phyloP scores from a whole-genome alignment of 2,888 invertebrate species.

The Himalopsyche anomala region DNA sequence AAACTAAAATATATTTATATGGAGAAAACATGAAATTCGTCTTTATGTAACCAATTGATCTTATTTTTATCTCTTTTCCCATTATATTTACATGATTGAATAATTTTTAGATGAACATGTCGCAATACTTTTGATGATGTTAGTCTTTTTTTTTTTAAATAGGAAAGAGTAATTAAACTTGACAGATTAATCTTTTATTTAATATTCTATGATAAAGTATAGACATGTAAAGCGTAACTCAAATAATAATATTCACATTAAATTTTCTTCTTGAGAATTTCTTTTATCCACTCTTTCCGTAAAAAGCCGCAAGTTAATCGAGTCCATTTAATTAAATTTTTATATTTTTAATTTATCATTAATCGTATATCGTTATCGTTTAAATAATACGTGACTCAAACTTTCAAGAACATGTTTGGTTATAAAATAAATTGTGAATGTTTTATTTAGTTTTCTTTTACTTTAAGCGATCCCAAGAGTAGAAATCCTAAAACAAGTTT shows the following conservation, averaged over 20 bases:
- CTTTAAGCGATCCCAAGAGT: neutral
- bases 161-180: neutral
- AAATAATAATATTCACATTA: no score
- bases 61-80: neutral
- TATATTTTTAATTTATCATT: no score
- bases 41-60: neutral
- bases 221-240: no score
- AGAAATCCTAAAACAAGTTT: neutral
- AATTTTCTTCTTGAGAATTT: no score
- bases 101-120: neutral
- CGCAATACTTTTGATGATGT: neutral
- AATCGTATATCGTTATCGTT: no score
- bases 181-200: neutral
- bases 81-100: constrained; percentile 8
- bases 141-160: neutral
- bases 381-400: no score
- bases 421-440: neutral
- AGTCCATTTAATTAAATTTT: no score
- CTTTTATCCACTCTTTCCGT: no score
- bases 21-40: no score
- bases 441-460: neutral
- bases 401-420: neutral
- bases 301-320: no score
- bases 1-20: no score
- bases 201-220: neutral